Evolutionary conservation across 1,140 invertebrate genomes (phyloP).

Genomic region (Pogonomyrmex californicus): DNA sequence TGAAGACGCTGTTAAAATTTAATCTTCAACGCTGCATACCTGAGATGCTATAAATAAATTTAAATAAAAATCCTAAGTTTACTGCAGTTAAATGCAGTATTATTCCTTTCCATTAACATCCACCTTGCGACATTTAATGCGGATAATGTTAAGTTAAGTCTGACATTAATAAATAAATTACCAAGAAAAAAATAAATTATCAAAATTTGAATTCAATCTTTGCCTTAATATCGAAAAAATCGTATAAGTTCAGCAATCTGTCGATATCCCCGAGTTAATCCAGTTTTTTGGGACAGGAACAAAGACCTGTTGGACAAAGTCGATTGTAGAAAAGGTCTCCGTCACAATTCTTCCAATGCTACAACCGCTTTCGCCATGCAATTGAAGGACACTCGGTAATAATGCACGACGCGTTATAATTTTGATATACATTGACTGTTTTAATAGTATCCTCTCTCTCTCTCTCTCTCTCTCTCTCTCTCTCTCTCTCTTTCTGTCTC

Average conservation of each 20-base stretch:
- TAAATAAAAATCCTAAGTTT: neutral
- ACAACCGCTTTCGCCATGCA: conserved; percentile 38
- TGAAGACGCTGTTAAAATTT: neutral
- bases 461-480: too few relatives aligned
- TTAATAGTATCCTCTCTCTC: conserved; percentile 28
- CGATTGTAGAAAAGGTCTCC: conserved; percentile 41
- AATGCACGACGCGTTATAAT: conserved; percentile 40
- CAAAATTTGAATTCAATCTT: neutral
- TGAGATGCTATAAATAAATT: neutral
- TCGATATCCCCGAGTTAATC: neutral
- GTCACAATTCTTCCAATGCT: conserved; percentile 39
- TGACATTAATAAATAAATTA: neutral
- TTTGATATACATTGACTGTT: conserved; percentile 31
- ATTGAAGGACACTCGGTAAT: conserved; percentile 38
- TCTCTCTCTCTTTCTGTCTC: too few relatives aligned
- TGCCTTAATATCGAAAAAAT: neutral
- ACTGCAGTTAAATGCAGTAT: too few relatives aligned
- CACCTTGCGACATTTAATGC: neutral
- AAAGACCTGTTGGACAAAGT: conserved; percentile 23
- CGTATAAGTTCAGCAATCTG: neutral
- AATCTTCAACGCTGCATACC: neutral
- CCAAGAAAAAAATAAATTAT: neutral
- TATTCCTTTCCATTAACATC: neutral
- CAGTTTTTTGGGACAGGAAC: neutral
- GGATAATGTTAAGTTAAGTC: neutral